Evolutionary conservation across 2,888 invertebrate species (phyloP), one percentile per base, ranked within the genome.

Genomic region (Julus scandinavius): DNA sequence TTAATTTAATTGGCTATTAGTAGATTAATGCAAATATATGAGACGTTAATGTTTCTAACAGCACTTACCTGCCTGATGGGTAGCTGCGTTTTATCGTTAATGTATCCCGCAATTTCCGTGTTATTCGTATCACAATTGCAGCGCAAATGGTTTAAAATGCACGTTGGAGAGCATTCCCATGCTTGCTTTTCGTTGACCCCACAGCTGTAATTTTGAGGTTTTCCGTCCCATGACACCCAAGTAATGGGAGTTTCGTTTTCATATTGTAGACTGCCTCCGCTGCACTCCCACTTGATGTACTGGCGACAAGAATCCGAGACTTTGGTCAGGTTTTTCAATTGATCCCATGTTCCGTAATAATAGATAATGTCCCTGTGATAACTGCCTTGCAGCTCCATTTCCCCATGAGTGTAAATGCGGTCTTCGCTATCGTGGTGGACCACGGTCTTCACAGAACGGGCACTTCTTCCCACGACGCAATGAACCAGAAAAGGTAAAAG

Each of bases 381-480:
- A 41, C 88, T 89, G 17, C 90, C 90, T 38, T 90, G 90, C 40
- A 88, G 63, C 45, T 88, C 88, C 72, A 87, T 87, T 88, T 88
- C 89, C 9, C 90, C 90, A 4, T 90, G 89, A 17, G 91, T 91
- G 84, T 90, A 91, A 20, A 91, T 90, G 4, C 89, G 88, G 85
- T 89, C 88, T 72, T 91, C 91, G 3, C 90, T 90, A 88, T 91
- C 91, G 85, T 91, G 91, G 63, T 91, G 90, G 13, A 91, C 89
- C 6, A 91, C 87, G 6, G 91, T 91, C 87, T 85, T 89, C 15
- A 90, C 90, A 4, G 89, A 58, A 4, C 87, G 88, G 0, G 87
- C 80, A 11, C 86, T 85, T 4, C 85, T 85, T 0, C 89, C 89
- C 80, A 90, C 89, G 13, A 89, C 87, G 83, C 91, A 91, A 72